Evolutionary conservation across 23 tunicate genomes (phyloP), one percentile per base, ranked within the genome.

Genomic region (Trididemnum nubilum): DNA sequence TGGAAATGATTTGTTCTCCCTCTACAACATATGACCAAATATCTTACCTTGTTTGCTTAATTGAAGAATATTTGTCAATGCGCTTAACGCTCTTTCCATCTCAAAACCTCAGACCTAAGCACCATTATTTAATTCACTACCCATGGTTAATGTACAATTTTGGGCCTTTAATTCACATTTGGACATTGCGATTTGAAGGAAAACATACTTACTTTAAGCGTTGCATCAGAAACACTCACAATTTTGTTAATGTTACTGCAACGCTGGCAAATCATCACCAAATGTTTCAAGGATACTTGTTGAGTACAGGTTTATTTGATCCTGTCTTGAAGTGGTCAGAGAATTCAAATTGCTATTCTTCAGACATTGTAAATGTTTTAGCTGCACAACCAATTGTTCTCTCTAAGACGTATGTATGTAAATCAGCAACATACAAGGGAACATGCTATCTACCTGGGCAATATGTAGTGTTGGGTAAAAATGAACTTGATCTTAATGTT

Each of bases 101-200:
- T 38, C n/a, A 57, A 33, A 38, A 69, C 1, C 61, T 81, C 18
- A 36, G 85, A 25, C 85, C 85, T 1, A 81, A 64, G 33, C 85
- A 81, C 44, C 85, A 81, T 33, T 78, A 58, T 78, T 15, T 78
- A 7, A 58, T 35, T n/a, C 71, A 78, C 28, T 78, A 78, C 51
- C 83, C 83, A 15, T 78, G 83, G 83, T 28, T 31, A 28, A 58
- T 60, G 25, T 34, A 34, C 5, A 35, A 58, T 3, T 81, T 81
- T 65, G 85, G 85, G 1, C 75, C 85, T 12, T 30, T 36, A 15
- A 40, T 36, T 38, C 60, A 36, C 18, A 36, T 69, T n/a, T 81
- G 73, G 34, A 81, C 85, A 2, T 31, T 81, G 26, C 74, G 85
- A 15, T 81, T 81, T 39, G 85, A 81, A 40, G 29, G 69, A 4